phyloP scores from a whole-genome alignment of 2,797 vertebrate species.

The Neostethus bicornis region DNA sequence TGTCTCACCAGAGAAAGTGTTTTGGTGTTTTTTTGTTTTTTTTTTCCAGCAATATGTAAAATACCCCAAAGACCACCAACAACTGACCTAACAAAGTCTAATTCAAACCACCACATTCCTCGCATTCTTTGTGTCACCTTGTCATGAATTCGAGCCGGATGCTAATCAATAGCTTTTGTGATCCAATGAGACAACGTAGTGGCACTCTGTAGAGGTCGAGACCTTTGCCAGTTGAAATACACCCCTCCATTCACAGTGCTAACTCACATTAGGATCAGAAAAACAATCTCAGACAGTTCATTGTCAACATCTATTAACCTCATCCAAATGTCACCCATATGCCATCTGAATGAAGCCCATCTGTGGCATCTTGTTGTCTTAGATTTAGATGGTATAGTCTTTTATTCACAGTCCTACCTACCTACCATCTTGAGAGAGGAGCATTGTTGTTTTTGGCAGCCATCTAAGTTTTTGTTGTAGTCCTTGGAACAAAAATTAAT shows the following conservation, averaged over 20 bases:
- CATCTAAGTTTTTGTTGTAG: too few species aligned
- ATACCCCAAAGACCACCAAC: not conserved
- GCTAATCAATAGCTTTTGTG: slow-evolving; percentile 81
- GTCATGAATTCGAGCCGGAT: slow-evolving; percentile 57
- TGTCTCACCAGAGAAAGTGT: slow-evolving; percentile 22
- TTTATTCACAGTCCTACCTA: too few species aligned
- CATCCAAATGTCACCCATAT: too few species aligned
- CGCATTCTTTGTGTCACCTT: slow-evolving; percentile 30
- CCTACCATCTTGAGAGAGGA: too few species aligned
- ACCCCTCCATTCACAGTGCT: slow-evolving; percentile 80
- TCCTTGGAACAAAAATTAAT: too few species aligned
- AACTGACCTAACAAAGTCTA: slow-evolving; percentile 12
- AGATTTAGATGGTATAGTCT: too few species aligned
- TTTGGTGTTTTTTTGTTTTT: slow-evolving; percentile 3
- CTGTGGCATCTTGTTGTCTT: too few species aligned
- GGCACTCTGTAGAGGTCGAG: slow-evolving; percentile 84
- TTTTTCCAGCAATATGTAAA: slow-evolving; percentile 1
- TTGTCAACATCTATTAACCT: slow-evolving; percentile 38
- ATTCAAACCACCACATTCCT: slow-evolving; percentile 49
- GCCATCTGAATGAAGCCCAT: too few species aligned
- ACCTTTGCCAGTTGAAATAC: slow-evolving; percentile 90
- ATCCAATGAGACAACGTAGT: slow-evolving; percentile 81
- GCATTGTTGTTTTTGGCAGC: too few species aligned
- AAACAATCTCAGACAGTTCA: slow-evolving; percentile 41
- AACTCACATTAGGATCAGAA: slow-evolving; percentile 44